Evolutionary conservation across 2,797 vertebrate genomes (phyloP).

Genomic region (Poeciliopsis infans): DNA sequence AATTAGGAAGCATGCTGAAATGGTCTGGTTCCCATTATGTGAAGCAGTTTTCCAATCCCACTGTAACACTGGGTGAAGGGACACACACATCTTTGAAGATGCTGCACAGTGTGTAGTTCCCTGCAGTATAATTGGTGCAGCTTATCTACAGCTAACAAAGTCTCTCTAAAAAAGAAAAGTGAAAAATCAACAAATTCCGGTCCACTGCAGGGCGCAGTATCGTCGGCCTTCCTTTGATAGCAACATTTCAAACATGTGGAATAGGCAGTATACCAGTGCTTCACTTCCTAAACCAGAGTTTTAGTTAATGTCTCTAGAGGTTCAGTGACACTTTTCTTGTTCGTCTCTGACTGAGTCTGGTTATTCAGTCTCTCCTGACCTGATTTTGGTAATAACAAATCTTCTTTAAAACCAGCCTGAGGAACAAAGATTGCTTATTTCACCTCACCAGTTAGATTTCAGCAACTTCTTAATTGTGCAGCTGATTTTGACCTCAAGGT

Average conservation of each 20-base stretch:
- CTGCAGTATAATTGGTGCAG: slow-evolving; percentile 1
- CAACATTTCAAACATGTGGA: neutral
- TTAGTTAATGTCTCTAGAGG: neutral
- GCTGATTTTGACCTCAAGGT: neutral
- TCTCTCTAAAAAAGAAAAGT: slow-evolving; percentile 10
- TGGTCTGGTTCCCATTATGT: neutral
- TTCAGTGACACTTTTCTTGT: neutral
- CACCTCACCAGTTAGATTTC: neutral
- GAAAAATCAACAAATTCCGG: slow-evolving; percentile 11
- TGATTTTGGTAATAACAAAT: neutral
- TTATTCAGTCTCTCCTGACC: neutral
- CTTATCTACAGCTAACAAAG: slow-evolving; percentile 6
- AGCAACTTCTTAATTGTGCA: neutral
- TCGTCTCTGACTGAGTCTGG: neutral
- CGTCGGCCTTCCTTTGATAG: neutral
- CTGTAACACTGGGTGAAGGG: neutral
- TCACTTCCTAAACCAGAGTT: neutral
- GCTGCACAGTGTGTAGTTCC: slow-evolving; percentile 1
- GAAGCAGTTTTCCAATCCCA: neutral
- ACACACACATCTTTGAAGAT: slow-evolving; percentile 8
- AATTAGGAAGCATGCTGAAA: neutral
- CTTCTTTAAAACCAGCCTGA: slow-evolving; percentile 1
- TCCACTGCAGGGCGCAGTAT: neutral
- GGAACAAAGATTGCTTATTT: neutral
- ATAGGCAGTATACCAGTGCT: neutral